phyloP scores from a whole-genome alignment of 2,797 vertebrate species.

The Garrulus glandarius region DNA sequence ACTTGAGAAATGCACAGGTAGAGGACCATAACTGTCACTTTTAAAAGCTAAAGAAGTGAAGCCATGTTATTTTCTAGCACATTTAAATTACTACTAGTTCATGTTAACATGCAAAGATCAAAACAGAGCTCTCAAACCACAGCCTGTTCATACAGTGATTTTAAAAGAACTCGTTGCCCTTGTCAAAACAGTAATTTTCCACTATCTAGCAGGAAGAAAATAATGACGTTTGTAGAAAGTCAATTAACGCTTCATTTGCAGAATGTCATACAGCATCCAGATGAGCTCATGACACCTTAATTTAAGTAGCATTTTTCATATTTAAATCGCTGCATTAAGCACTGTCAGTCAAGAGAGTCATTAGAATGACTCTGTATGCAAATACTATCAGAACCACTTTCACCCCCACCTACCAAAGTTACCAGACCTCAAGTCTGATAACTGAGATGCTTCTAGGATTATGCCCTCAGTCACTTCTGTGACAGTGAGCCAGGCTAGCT shows the following conservation, averaged over 20 bases:
- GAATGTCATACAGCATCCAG: not conserved
- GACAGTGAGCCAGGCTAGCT: not conserved
- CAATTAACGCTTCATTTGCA: constrained; percentile 17
- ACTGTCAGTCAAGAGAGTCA: not conserved
- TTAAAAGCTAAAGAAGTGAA: not conserved
- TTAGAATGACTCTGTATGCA: not conserved
- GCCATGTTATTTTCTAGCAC: not conserved
- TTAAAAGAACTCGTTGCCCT: not conserved
- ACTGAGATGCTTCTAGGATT: not conserved
- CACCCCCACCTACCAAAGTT: not conserved
- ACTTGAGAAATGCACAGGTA: not conserved
- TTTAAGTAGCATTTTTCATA: constrained; percentile 10
- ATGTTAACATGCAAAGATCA: constrained; percentile 25
- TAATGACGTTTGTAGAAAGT: constrained; percentile 3
- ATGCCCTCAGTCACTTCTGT: not conserved
- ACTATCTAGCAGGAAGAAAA: constrained; percentile 17
- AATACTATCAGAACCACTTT: not conserved
- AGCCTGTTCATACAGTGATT: not conserved
- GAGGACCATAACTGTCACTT: not conserved
- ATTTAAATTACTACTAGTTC: not conserved
- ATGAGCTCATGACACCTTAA: constrained; percentile 3
- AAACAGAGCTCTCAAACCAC: constrained; percentile 37
- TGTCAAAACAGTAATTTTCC: constrained; percentile 56
- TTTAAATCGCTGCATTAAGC: constrained; percentile 2
- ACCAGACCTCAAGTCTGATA: not conserved